Evolutionary conservation across 1,140 invertebrate genomes (phyloP), one percentile per base, ranked within the genome.

Genomic region (Idris sp.): DNA sequence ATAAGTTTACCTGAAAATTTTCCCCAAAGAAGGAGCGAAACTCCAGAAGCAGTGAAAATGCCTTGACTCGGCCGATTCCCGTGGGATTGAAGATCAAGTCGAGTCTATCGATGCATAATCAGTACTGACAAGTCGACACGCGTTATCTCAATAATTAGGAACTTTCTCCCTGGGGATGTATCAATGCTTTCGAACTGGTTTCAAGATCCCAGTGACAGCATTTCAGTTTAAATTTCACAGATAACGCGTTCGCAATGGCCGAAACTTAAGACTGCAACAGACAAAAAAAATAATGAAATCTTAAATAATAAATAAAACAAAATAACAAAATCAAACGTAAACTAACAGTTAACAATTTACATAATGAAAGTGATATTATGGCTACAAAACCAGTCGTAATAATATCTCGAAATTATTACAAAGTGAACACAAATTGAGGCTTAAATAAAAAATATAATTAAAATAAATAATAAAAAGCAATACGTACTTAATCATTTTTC

Each of bases 111-210:
- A 83, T 78, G 78, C 62, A 61, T 80, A 81, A 81, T 38, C 74
- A 40, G 61, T 76, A 76, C 78, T 73, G 75, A 77, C 75, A 81
- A 43, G 61, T 68, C 74, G 59, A 83, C 76, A 79, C 68, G 59
- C 78, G 75, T 83, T 83, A 83, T 82, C 77, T 82, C 68, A 62
- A 81, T 83, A 83, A 83, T 83, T 83, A 82, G 74, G 65, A 51
- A 58, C 76, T 82, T 78, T 83, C 71, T 71, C 67, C 40, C 43
- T 40, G 35, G 61, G 56, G 41, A 72, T 54, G 56, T 77, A 78
- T 77, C 71, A 71, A 76, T 77, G 64, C 54, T 76, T 65, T 72
- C 59, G 67, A 77, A 82, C 76, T 82, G 76, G 75, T 78, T 77
- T 67, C 43, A 43, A 67, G 68, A 82, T 82, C 76, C 73, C 56